Percentiles rank a stretch among this genome's conserved stretches.
phyloP scores from a whole-genome alignment of 1,140 invertebrate species.

The Helicoverpa armigera region DNA sequence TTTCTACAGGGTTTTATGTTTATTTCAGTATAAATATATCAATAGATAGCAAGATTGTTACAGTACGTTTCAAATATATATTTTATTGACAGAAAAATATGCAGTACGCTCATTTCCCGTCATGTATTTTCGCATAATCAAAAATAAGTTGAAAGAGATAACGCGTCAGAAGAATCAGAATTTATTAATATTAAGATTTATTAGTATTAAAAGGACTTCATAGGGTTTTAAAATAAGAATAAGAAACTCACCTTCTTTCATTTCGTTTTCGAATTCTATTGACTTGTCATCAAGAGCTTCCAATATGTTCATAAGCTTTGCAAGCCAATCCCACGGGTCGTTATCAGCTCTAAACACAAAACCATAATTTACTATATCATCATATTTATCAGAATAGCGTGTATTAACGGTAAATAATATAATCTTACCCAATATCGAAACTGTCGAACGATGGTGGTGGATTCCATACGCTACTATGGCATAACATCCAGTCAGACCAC shows the following conservation, averaged over 20 bases:
- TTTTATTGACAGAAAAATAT: no score
- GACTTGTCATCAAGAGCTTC: constrained; percentile 89
- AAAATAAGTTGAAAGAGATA: no score
- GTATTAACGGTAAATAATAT: neutral
- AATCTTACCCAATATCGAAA: constrained; percentile 92
- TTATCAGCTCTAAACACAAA: constrained; percentile 89
- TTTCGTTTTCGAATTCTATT: constrained; percentile 79
- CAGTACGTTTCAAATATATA: no score
- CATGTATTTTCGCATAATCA: no score
- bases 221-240: constrained; percentile 16
- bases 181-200: no score
- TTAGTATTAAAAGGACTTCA: constrained; percentile 1
- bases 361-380: constrained; percentile 54
- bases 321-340: constrained; percentile 93
- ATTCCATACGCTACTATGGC: constrained; percentile 94
- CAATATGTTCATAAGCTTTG: constrained; percentile 91
- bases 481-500: constrained; percentile 97
- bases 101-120: no score
- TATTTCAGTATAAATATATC: neutral
- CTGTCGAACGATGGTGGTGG: constrained; percentile 93
- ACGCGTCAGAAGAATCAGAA: no score
- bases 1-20: neutral
- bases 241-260: constrained; percentile 78
- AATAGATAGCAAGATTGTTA: neutral
- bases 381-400: neutral